Base-by-base conservation (phyloP, 1,140 invertebrate genomes). In the Elymnias hypermnestra region DNA sequence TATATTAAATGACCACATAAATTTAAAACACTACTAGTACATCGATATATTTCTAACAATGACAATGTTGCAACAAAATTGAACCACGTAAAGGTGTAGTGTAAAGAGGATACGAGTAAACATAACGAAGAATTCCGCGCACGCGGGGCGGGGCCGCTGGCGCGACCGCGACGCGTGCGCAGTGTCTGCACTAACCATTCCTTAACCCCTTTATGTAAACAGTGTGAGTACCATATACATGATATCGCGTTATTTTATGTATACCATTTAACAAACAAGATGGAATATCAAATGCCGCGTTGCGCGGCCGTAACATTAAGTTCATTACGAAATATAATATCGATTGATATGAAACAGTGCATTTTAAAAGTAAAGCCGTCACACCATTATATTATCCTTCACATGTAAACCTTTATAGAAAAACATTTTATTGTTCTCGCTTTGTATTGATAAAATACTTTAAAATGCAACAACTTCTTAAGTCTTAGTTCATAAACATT, bases 391-490 rank as follows among this genome's bases (percentile, higher is more conserved):
- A 69, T 57, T 65, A 61, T 67, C 67, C 71, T 60, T 82, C 67
- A 75, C 69, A 70, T 82, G 81, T 84, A 84, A 82, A 82, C 71
- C 68, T 78, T 83, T 84, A 66, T 81, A 78, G 70, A 75, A 84
- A 84, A 84, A 81, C 78, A 76, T 81, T 72, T 81, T 79, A 77
- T 79, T 83, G 74, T 79, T 84, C 81, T 81, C 73, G 71, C 71
- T 84, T 79, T 74, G 72, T 79, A 84, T 81, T 60, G 74, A 84
- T 81, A 83, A 78, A 83, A 84, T 83, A 84, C 81, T 81, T 84
- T 81, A 71, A 84, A 83, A 84, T 84, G 81, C 81, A 84, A 84
- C 78, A 84, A 84, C 73, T 75, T 75, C 74, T 82, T 84, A n/a
- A 84, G 67, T 77, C 76, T 81, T 84, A 82, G 50, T n/a, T 76